Percentiles rank a stretch among this genome's conserved stretches.
These are phyloP conservation scores for Phrynocephalus vlangalii DNA, from an alignment of 2,797 vertebrate genomes.

Conservation along the genomic window DNA sequence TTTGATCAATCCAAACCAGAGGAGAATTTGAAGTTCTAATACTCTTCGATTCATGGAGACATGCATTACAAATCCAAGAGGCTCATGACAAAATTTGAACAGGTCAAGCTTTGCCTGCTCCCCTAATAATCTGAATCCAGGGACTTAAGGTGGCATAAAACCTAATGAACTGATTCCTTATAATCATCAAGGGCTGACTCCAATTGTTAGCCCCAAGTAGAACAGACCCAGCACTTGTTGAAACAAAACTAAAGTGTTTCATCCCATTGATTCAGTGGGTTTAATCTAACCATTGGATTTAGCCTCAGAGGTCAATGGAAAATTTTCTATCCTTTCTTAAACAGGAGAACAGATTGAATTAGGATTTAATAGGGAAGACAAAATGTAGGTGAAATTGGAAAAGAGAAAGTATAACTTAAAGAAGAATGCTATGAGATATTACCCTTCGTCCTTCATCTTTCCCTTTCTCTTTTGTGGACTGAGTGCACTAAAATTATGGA, in stretches of 20 bases:
- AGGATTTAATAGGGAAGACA: background rate
- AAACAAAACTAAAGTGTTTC: too few relatives aligned
- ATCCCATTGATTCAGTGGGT: too few relatives aligned
- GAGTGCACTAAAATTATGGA: background rate
- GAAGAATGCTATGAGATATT: conserved; percentile 20
- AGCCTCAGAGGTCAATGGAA: too few relatives aligned
- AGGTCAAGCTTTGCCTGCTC: background rate
- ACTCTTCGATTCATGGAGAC: background rate
- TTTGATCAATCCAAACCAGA: background rate
- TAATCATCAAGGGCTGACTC: background rate
- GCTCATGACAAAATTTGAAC: background rate
- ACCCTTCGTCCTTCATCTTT: background rate
- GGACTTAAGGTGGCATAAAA: background rate
- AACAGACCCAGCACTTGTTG: background rate
- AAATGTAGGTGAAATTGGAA: background rate
- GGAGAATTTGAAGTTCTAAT: background rate
- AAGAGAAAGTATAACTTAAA: background rate
- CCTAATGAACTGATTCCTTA: background rate
- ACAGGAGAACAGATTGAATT: background rate
- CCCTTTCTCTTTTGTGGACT: conserved; percentile 2
- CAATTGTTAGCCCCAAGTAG: too few relatives aligned
- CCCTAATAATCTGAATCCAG: background rate
- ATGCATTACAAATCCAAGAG: background rate
- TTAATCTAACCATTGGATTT: too few relatives aligned
- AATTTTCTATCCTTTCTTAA: background rate